Conservation (phyloP, 2,797 vertebrate species). For the Falco rusticolus region DNA sequence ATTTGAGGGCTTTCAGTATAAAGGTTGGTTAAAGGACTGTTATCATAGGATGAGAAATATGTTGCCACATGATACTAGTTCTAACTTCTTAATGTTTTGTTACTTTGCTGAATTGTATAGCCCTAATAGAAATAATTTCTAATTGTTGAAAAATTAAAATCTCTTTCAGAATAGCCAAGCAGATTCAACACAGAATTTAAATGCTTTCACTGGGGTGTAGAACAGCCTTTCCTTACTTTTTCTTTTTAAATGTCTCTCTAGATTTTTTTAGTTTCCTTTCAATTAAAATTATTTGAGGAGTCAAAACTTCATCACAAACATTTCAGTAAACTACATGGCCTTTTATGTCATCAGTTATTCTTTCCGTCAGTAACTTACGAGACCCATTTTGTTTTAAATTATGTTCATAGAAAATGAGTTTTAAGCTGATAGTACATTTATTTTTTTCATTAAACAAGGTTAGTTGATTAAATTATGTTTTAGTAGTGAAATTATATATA, state of each 20-base stretch:
- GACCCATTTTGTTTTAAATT: neutral
- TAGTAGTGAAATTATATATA: neutral
- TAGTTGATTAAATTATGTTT: slow-evolving; percentile 13
- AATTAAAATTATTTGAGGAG: neutral
- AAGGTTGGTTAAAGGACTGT: neutral
- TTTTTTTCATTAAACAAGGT: neutral
- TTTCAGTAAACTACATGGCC: neutral
- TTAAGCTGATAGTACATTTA: neutral
- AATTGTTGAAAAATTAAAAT: neutral
- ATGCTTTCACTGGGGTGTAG: neutral
- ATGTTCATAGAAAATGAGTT: neutral
- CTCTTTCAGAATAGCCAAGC: neutral
- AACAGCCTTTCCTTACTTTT: accelerated
- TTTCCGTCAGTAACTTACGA: slow-evolving; percentile 9
- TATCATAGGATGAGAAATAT: neutral
- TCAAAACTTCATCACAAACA: neutral
- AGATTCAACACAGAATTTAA: neutral
- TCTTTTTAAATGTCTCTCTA: neutral
- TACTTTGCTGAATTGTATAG: neutral
- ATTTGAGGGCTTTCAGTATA: neutral
- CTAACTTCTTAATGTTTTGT: neutral
- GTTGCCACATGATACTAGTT: neutral
- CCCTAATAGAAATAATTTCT: neutral
- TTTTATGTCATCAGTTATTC: neutral
- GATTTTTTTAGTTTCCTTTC: neutral